Conservation (phyloP, 2,797 vertebrate genomes). For the Carapus acus region DNA sequence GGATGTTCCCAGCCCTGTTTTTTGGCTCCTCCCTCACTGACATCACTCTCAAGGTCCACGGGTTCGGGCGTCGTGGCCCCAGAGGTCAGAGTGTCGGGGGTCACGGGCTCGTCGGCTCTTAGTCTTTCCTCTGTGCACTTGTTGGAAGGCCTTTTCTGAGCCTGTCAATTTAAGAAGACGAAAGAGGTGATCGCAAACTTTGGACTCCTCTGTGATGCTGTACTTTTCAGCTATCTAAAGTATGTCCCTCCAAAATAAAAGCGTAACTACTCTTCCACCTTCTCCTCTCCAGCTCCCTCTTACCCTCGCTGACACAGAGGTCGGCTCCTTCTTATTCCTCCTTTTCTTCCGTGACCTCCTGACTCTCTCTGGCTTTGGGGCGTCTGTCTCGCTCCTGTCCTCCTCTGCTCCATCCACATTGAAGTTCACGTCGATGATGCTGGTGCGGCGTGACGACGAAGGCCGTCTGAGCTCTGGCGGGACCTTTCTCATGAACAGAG, state of each 20-base stretch:
- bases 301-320: conserved; percentile 42
- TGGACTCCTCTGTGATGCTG: too few species aligned
- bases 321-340: conserved; percentile 48
- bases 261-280: too few species aligned
- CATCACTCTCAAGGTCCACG: conserved; percentile 13
- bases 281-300: conserved; percentile 14
- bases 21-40: conserved; percentile 16
- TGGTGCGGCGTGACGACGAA: conserved; percentile 46
- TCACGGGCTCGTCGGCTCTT: conserved; percentile 39
- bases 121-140: conserved; percentile 23
- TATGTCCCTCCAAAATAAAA: too few species aligned
- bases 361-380: conserved; percentile 35
- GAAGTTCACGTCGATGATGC: conserved; percentile 64
- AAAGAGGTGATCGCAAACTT: neutral
- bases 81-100: conserved; percentile 60
- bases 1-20: conserved; percentile 30
- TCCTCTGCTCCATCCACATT: conserved; percentile 43
- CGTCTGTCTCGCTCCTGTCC: conserved; percentile 35
- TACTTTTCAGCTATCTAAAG: too few species aligned
- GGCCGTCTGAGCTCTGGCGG: conserved; percentile 51
- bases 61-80: conserved; percentile 52
- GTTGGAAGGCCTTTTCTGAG: conserved; percentile 39
- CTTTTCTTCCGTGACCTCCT: conserved; percentile 51
- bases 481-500: conserved; percentile 57
- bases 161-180: conserved; percentile 41